phyloP scores from a whole-genome alignment of 2,888 invertebrate species.

The Julus scanicus region DNA sequence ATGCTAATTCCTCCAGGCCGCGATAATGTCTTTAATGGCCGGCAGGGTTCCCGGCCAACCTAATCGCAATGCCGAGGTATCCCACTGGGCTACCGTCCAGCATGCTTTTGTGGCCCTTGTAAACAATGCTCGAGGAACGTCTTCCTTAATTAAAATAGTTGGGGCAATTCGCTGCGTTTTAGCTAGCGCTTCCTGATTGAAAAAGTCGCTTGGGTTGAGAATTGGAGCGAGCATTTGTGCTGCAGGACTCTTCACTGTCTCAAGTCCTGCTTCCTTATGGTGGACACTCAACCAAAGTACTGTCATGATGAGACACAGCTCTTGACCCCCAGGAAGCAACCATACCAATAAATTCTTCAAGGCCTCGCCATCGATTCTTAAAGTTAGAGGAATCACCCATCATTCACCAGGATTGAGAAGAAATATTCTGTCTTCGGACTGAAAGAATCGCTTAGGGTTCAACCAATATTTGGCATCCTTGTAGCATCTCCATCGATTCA shows the following conservation, averaged over 20 bases:
- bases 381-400: too few relatives aligned
- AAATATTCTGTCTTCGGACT: too few relatives aligned
- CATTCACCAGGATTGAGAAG: too few relatives aligned
- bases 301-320: neutral
- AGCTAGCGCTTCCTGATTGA: neutral
- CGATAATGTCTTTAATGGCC: conserved; percentile 20
- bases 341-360: neutral
- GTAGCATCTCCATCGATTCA: too few relatives aligned
- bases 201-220: conserved; percentile 1
- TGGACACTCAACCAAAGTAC: neutral
- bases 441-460: too few relatives aligned
- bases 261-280: neutral
- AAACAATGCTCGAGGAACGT: neutral
- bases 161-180: neutral
- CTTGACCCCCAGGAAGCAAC: neutral
- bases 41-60: neutral
- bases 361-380: too few relatives aligned
- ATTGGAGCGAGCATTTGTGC: conserved; percentile 8
- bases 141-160: conserved; percentile 25
- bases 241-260: too few relatives aligned
- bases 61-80: neutral
- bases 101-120: neutral
- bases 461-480: too few relatives aligned
- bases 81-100: conserved; percentile 13
- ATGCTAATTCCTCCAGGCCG: conserved; percentile 10